Percentiles rank a stretch among this genome's conserved stretches.
phyloP scores from a whole-genome alignment of 1,140 invertebrate genomes.

The Nephila pilipes region DNA sequence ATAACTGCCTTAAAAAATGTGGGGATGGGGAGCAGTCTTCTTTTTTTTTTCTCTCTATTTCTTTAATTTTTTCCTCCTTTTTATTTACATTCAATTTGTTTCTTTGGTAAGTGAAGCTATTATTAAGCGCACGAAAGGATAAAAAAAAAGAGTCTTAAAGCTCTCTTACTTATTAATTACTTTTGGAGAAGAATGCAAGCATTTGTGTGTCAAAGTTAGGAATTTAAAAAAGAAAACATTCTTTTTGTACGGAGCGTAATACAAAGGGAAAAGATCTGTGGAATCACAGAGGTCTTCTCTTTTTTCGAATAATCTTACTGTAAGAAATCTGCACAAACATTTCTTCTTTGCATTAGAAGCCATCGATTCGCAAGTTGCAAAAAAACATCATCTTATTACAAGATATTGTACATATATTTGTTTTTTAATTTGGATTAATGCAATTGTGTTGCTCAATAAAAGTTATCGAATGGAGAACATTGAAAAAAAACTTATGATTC shows the following conservation, averaged over 20 bases:
- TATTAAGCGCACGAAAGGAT: neutral
- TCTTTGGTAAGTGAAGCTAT: neutral
- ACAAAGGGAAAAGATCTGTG: neutral
- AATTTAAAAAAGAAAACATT: neutral
- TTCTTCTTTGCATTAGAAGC: neutral
- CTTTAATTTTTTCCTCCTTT: neutral
- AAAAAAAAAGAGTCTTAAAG: constrained; percentile 5
- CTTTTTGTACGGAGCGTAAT: neutral
- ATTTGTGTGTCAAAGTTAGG: neutral
- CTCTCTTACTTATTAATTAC: constrained; percentile 8
- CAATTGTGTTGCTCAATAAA: too few species aligned
- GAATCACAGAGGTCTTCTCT: neutral
- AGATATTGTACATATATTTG: too few species aligned
- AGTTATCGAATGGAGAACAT: too few species aligned
- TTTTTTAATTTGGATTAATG: too few species aligned
- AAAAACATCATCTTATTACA: too few species aligned
- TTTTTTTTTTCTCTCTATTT: neutral
- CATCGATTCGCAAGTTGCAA: neutral
- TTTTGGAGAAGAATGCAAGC: neutral
- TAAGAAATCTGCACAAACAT: neutral
- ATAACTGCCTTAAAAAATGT: neutral
- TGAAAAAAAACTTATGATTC: too few species aligned
- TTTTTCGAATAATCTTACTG: neutral
- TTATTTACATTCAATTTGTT: constrained; percentile 23
- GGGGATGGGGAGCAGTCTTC: neutral